phyloP scores from a whole-genome alignment of 2,113 vertebrate species.

The Dipodomys ordii region DNA sequence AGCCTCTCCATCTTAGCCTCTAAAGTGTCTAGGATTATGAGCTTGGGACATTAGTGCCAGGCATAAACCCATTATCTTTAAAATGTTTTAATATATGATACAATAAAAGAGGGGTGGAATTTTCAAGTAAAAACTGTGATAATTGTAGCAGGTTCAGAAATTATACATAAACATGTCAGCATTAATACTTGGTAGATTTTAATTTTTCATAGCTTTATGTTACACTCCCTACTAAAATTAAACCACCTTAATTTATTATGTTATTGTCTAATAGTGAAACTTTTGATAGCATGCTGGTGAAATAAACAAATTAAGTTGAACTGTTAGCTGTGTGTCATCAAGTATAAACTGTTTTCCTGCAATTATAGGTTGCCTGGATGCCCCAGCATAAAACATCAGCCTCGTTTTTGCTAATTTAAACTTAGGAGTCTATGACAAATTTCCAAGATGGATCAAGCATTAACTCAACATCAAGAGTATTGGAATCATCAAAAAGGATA shows the following conservation, averaged over 20 bases:
- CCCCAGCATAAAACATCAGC: conserved; percentile 38
- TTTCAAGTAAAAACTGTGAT: not conserved
- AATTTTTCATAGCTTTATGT: conserved; percentile 25
- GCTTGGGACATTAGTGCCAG: no score
- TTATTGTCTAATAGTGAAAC: conserved; percentile 44
- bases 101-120: not conserved
- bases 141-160: not conserved
- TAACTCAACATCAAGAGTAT: not conserved
- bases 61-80: not conserved
- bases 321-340: conserved; percentile 20
- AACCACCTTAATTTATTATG: conserved; percentile 26
- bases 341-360: not conserved
- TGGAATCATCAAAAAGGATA: conserved; percentile 44
- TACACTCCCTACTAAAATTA: not conserved
- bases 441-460: conserved; percentile 44
- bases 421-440: conserved; percentile 19
- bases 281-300: conserved; percentile 13
- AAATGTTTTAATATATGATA: not conserved
- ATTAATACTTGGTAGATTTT: conserved; percentile 13
- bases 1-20: no score
- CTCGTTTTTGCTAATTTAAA: conserved; percentile 11
- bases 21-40: no score
- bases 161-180: not conserved
- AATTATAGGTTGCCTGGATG: not conserved
- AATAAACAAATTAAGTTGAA: conserved; percentile 54